Conservation (phyloP, 2,888 invertebrate genomes). For the Platypus cylindrus region DNA sequence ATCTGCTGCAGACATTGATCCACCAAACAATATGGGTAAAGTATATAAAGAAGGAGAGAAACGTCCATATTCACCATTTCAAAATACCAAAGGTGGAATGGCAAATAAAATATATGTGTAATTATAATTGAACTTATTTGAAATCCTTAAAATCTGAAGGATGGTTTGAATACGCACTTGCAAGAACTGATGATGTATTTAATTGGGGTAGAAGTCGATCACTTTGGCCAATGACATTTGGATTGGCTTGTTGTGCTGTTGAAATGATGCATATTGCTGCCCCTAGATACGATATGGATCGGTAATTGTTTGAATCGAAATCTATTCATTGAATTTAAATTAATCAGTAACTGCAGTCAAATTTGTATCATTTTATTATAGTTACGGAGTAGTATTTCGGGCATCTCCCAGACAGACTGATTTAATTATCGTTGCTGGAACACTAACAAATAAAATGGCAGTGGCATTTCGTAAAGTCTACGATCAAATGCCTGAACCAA, state of each 20-base stretch:
- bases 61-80: slow-evolving; percentile 53
- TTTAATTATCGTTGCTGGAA: slow-evolving; percentile 49
- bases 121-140: no score
- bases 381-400: slow-evolving; percentile 47
- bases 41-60: slow-evolving; percentile 15
- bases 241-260: slow-evolving; percentile 54
- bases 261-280: slow-evolving; percentile 60
- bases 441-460: slow-evolving; percentile 59
- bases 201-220: slow-evolving; percentile 52
- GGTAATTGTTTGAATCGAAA: slow-evolving; percentile 28
- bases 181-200: slow-evolving; percentile 49
- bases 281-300: slow-evolving; percentile 57
- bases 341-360: no score
- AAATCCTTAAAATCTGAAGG: slow-evolving; percentile 28
- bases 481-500: slow-evolving; percentile 52
- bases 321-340: no score
- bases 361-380: slow-evolving; percentile 3
- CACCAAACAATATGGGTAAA: slow-evolving; percentile 15
- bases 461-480: slow-evolving; percentile 48
- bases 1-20: slow-evolving; percentile 10
- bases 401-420: slow-evolving; percentile 50
- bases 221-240: slow-evolving; percentile 58
- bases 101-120: slow-evolving; percentile 33
- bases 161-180: slow-evolving; percentile 40
- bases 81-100: slow-evolving; percentile 10